Conservation (phyloP, 1,140 invertebrate species). For the Leucophenga varia region DNA sequence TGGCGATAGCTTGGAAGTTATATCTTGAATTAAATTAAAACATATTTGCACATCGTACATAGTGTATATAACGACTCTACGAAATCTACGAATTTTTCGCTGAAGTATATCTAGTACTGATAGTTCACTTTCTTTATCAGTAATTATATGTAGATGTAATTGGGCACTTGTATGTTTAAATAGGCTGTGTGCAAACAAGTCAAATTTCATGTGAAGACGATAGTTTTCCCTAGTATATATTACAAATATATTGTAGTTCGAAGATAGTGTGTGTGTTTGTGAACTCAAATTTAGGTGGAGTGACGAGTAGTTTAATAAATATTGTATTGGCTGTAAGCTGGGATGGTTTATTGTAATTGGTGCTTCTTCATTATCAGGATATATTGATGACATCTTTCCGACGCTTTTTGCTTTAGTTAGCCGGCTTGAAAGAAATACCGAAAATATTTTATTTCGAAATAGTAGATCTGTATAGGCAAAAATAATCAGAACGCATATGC, state of each 20-base stretch:
- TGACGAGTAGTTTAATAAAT: constrained; percentile 36
- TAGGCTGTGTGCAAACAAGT: constrained; percentile 62
- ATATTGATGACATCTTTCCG: constrained; percentile 22
- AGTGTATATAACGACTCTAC: constrained; percentile 57
- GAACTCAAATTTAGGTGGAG: constrained; percentile 22
- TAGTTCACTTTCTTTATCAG: constrained; percentile 64
- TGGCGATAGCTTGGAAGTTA: constrained; percentile 70
- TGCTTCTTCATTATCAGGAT: constrained; percentile 16
- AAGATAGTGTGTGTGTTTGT: constrained; percentile 16
- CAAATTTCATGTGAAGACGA: constrained; percentile 64
- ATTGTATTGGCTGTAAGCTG: constrained; percentile 30
- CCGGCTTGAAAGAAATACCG: constrained; percentile 33
- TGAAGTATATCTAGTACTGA: constrained; percentile 63
- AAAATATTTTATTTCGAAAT: constrained; percentile 38
- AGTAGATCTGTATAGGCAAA: constrained; percentile 40
- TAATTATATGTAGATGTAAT: constrained; percentile 69
- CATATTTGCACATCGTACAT: constrained; percentile 67
- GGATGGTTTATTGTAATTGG: constrained; percentile 14
- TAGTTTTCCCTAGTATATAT: constrained; percentile 58
- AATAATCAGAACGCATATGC: constrained; percentile 38
- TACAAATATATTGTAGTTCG: constrained; percentile 50
- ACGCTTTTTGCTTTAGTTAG: constrained; percentile 10
- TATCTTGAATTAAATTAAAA: constrained; percentile 63
- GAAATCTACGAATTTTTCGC: constrained; percentile 56
- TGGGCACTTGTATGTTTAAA: constrained; percentile 58